Evolutionary conservation across 2,797 vertebrate genomes (phyloP).

Genomic region (Crocodylus rhombifer): DNA sequence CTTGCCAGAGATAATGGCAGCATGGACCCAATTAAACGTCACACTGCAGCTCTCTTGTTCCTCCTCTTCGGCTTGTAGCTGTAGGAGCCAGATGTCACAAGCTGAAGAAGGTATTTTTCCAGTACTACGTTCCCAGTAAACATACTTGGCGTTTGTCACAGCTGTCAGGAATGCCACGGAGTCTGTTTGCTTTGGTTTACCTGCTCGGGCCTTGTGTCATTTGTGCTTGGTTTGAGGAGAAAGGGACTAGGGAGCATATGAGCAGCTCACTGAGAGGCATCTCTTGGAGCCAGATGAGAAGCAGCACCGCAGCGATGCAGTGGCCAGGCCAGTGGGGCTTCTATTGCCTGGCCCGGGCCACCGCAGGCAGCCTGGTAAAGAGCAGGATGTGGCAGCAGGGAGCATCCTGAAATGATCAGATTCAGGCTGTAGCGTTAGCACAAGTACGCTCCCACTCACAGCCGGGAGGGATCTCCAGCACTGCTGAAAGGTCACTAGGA

Average conservation of each 20-base stretch:
- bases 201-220: neutral
- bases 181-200: conserved; percentile 26
- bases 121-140: conserved; percentile 15
- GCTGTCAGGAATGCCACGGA: conserved; percentile 30
- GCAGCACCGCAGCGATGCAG: neutral
- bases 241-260: neutral
- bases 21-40: neutral
- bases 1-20: conserved; percentile 17
- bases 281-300: neutral
- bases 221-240: neutral
- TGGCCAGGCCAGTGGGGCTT: neutral
- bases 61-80: conserved; percentile 48
- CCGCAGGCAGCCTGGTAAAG: neutral
- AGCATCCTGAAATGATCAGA: neutral
- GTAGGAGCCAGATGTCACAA: conserved; percentile 47
- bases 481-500: neutral
- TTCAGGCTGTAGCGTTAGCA: neutral
- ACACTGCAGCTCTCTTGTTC: conserved; percentile 31
- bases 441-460: accelerated
- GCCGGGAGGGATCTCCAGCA: neutral
- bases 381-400: neutral
- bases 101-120: conserved; percentile 60
- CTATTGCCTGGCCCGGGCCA: neutral
- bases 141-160: neutral
- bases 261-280: neutral